phyloP scores from a whole-genome alignment of 1,140 invertebrate species.

The Holcopasites calliopsidis region DNA sequence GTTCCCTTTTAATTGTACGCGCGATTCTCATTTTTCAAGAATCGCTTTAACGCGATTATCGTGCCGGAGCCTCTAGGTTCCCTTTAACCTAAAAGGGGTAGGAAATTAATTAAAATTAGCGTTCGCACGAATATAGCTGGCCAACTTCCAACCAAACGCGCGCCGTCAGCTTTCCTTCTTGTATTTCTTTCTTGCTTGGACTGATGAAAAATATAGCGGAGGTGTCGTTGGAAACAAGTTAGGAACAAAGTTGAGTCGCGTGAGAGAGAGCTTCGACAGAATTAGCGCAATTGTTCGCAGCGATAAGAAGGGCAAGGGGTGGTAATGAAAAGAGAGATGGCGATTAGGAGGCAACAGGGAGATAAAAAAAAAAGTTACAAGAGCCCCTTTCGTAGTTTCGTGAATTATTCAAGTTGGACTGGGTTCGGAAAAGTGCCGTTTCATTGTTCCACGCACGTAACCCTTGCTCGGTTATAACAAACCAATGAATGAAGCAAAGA shows the following conservation, averaged over 20 bases:
- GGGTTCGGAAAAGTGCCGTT: neutral
- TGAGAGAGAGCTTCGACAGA: neutral
- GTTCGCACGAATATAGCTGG: neutral
- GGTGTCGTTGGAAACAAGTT: neutral
- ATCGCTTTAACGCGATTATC: constrained; percentile 9
- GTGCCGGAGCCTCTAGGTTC: neutral
- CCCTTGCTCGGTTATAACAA: no score
- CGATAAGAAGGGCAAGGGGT: neutral
- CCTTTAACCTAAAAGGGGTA: neutral
- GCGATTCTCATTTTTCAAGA: neutral
- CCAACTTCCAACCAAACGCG: neutral
- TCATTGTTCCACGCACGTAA: no score
- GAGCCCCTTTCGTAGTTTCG: neutral
- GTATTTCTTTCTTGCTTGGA: neutral
- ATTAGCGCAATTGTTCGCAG: constrained; percentile 4
- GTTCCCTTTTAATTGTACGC: neutral
- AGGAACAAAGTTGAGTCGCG: neutral
- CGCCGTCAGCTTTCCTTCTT: neutral
- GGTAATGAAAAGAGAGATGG: neutral
- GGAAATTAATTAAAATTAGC: constrained; percentile 11
- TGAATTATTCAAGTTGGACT: no score
- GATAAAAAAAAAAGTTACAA: neutral
- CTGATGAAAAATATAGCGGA: no score
- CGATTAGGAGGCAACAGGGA: neutral
- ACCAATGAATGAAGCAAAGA: no score